Percentiles rank a stretch among this genome's conserved stretches.
phyloP scores from a whole-genome alignment of 2,797 vertebrate species.

The Merluccius polli region DNA sequence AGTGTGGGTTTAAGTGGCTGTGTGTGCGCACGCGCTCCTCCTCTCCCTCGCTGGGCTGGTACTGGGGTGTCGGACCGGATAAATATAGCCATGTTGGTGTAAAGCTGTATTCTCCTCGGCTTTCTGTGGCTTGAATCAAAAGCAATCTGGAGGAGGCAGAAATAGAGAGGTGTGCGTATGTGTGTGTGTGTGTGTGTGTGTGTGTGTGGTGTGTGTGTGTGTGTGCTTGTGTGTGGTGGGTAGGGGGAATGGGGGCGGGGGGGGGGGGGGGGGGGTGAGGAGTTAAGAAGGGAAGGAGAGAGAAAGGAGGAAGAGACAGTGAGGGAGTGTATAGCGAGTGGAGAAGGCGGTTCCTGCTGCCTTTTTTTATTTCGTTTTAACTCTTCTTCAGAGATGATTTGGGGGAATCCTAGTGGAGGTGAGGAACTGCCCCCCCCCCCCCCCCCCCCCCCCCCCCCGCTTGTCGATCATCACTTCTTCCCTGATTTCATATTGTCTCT shows the following conservation, averaged over 20 bases:
- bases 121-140: conserved; percentile 79
- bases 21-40: conserved; percentile 43
- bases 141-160: conserved; percentile 72
- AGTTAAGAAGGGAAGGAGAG: not conserved
- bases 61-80: conserved; percentile 71
- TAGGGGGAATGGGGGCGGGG: not conserved
- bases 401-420: conserved; percentile 65
- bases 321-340: conserved; percentile 13
- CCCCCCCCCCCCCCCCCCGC: conserved; percentile 38
- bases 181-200: not conserved
- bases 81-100: conserved; percentile 78
- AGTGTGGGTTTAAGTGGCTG: conserved; percentile 13
- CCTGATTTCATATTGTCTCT: conserved; percentile 31
- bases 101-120: conserved; percentile 68
- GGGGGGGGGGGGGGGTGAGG: not conserved
- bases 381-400: conserved; percentile 67
- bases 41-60: conserved; percentile 69
- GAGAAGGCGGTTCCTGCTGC: conserved; percentile 14
- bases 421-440: conserved; percentile 43
- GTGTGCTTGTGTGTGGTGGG: not conserved
- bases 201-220: not conserved
- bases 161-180: not conserved
- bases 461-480: conserved; percentile 18
- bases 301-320: conserved; percentile 5
- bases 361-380: conserved; percentile 72